These are phyloP conservation scores for Lepidurus couesii DNA, from an alignment of 1,140 invertebrate genomes.

Conservation along the genomic window DNA sequence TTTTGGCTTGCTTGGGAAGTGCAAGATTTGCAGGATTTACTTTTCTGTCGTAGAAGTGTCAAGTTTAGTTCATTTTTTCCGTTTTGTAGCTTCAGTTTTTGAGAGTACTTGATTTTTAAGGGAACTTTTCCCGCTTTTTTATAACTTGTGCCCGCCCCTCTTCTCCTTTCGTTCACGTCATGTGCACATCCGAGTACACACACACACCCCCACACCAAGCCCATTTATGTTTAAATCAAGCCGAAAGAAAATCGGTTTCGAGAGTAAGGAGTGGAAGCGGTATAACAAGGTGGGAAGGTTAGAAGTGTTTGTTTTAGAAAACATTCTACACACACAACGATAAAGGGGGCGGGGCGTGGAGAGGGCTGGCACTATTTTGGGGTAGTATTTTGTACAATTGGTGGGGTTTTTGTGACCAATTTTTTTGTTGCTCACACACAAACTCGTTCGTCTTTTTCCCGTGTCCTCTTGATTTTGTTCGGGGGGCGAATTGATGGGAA, in stretches of 20 bases:
- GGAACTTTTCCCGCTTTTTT: not conserved
- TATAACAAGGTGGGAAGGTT: no score
- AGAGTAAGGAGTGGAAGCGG: no score
- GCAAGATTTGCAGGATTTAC: no score
- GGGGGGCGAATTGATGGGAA: not conserved
- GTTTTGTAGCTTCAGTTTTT: no score
- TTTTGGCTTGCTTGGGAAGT: no score
- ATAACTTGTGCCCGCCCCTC: not conserved
- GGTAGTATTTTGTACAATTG: not conserved
- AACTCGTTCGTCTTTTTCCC: not conserved
- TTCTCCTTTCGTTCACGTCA: not conserved
- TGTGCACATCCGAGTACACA: not conserved
- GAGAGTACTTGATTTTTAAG: not conserved
- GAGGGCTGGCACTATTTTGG: not conserved
- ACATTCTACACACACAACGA: not conserved
- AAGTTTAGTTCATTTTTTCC: no score
- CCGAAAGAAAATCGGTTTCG: no score
- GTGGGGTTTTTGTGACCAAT: not conserved
- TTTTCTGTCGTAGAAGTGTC: no score
- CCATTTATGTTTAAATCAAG: no score
- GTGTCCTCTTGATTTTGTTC: not conserved
- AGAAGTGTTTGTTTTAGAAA: not conserved
- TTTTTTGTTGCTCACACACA: not conserved
- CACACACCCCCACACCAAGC: no score
- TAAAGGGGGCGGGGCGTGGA: constrained; percentile 16